Percentiles rank a stretch among this genome's conserved stretches.
These are phyloP conservation scores for Tanaodytes sp. DNA, from an alignment of 2,888 invertebrate species.

Conservation along the genomic window DNA sequence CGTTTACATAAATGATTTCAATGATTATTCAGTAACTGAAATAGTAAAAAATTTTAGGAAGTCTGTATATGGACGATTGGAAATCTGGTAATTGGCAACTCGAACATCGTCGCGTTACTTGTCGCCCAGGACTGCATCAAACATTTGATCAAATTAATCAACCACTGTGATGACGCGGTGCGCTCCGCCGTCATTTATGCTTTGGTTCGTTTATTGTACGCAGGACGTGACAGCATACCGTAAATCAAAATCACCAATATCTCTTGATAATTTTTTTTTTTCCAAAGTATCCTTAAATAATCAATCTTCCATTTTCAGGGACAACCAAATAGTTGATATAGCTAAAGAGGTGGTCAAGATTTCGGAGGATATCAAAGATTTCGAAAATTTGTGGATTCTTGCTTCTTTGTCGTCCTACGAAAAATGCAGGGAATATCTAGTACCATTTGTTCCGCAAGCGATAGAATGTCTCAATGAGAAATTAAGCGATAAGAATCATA, in stretches of 20 bases:
- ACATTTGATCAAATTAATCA: slow-evolving; percentile 59
- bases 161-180: slow-evolving; percentile 58
- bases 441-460: slow-evolving; percentile 42
- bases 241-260: slow-evolving; percentile 60
- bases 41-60: slow-evolving; percentile 59
- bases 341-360: slow-evolving; percentile 51
- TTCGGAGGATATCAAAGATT: slow-evolving; percentile 47
- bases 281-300: too few species aligned
- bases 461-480: slow-evolving; percentile 55
- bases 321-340: slow-evolving; percentile 59
- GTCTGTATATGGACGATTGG: slow-evolving; percentile 69
- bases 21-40: too few species aligned
- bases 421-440: slow-evolving; percentile 53
- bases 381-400: slow-evolving; percentile 63
- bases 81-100: slow-evolving; percentile 65
- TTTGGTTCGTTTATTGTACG: slow-evolving; percentile 60
- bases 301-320: too few species aligned
- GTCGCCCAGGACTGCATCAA: slow-evolving; percentile 66
- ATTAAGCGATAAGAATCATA: slow-evolving; percentile 33
- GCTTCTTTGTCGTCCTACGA: slow-evolving; percentile 64
- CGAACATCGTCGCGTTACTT: slow-evolving; percentile 63
- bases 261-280: too few species aligned
- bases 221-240: slow-evolving; percentile 60
- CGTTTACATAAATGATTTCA: background rate
- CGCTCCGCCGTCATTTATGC: slow-evolving; percentile 65